Percentiles rank a stretch among this genome's conserved stretches.
Conservation (phyloP, 2,797 vertebrate genomes). For the Urocyon cinereoargenteus region DNA sequence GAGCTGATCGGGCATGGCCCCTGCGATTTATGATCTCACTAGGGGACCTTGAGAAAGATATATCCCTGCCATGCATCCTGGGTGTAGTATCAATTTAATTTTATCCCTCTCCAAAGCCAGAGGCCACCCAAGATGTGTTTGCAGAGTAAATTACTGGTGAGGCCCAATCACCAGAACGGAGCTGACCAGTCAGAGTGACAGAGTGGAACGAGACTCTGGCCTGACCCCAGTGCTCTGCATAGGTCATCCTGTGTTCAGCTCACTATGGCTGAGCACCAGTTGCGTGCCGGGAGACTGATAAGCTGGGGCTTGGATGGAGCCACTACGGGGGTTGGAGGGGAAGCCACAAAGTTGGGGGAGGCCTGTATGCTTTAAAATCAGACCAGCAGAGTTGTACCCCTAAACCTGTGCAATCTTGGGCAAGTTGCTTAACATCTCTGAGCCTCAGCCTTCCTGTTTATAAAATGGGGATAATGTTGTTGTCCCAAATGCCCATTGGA, state of each 20-base stretch:
- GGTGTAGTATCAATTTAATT: conserved; percentile 55
- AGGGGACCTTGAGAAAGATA: conserved; percentile 33
- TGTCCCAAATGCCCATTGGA: accelerated
- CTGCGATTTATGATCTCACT: conserved; percentile 39
- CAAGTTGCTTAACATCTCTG: neutral
- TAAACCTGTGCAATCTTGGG: neutral
- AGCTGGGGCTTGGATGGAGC: neutral
- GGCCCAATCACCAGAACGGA: neutral
- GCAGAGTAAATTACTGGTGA: neutral
- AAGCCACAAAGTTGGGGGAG: neutral
- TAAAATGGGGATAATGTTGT: neutral
- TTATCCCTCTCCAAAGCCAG: conserved; percentile 41
- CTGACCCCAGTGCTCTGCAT: neutral
- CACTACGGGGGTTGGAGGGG: accelerated
- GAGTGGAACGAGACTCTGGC: neutral
- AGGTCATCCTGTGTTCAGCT: accelerated
- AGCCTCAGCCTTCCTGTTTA: neutral
- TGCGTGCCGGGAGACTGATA: neutral
- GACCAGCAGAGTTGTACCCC: neutral
- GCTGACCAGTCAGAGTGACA: neutral
- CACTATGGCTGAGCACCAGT: neutral
- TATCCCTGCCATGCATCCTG: neutral
- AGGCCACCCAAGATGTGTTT: neutral
- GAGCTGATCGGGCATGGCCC: neutral
- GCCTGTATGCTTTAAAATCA: neutral